These are phyloP conservation scores for Dicentrarchus labrax DNA, from an alignment of 2,113 vertebrate genomes.

Conservation along the genomic window DNA sequence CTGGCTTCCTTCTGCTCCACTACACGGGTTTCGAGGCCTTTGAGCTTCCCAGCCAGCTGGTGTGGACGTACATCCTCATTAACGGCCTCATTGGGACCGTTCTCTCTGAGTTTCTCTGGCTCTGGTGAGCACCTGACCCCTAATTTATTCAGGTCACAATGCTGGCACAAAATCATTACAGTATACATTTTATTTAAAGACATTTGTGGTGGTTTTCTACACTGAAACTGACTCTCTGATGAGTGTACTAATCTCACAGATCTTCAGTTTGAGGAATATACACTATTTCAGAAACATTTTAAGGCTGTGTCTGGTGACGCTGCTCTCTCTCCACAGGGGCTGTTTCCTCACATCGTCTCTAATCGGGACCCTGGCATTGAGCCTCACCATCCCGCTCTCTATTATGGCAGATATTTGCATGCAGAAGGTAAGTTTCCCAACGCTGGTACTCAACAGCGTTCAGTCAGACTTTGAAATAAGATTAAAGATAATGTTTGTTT, in stretches of 20 bases:
- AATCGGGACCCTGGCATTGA: conserved; percentile 95
- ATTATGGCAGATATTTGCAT: conserved; percentile 97
- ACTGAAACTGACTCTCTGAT: background rate
- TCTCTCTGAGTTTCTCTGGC: conserved; percentile 97
- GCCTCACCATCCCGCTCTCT: conserved; percentile 98
- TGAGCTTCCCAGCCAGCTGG: conserved; percentile 93
- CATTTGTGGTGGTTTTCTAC: background rate
- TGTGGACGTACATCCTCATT: conserved; percentile 95
- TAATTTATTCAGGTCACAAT: background rate
- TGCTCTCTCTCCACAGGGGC: conserved; percentile 86
- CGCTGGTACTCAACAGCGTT: background rate
- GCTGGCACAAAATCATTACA: background rate
- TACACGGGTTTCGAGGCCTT: conserved; percentile 96
- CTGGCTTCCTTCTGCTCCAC: conserved; percentile 95
- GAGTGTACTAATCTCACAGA: background rate
- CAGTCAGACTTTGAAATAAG: conserved; percentile 5
- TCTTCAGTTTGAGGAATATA: background rate
- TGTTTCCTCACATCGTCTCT: conserved; percentile 98
- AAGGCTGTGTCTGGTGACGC: background rate
- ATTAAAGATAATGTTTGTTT: background rate
- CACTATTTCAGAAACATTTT: background rate
- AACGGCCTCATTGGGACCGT: conserved; percentile 98
- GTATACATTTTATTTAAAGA: background rate
- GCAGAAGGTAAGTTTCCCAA: conserved; percentile 88
- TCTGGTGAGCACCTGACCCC: conserved; percentile 87